These are phyloP conservation scores for Tyria jacobaeae DNA, from an alignment of 2,888 invertebrate species.

Conservation along the genomic window DNA sequence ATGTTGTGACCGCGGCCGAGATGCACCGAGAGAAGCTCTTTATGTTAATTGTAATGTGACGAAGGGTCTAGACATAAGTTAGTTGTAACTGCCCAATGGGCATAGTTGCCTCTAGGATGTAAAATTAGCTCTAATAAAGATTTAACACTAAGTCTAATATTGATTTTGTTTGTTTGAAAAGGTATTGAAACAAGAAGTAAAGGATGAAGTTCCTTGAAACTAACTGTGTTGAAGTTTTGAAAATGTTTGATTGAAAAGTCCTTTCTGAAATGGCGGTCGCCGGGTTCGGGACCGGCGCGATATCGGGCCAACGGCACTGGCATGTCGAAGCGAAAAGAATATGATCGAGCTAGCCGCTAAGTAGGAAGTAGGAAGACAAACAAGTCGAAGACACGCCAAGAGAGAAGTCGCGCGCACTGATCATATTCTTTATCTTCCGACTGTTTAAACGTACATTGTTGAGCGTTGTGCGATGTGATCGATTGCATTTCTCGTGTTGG, in stretches of 20 bases:
- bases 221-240: constrained; percentile 86
- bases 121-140: constrained; percentile 82
- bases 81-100: constrained; percentile 73
- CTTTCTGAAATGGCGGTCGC: constrained; percentile 79
- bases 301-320: constrained; percentile 68
- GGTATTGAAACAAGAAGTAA: constrained; percentile 94
- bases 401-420: constrained; percentile 72
- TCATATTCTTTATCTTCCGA: constrained; percentile 79
- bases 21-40: constrained; percentile 49
- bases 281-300: constrained; percentile 72
- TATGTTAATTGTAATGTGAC: constrained; percentile 53
- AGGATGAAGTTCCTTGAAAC: constrained; percentile 90
- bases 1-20: constrained; percentile 24
- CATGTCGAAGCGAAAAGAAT: constrained; percentile 81
- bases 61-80: constrained; percentile 75
- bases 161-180: constrained; percentile 93
- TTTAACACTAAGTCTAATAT: constrained; percentile 87
- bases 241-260: constrained; percentile 84
- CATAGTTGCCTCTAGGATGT: constrained; percentile 78
- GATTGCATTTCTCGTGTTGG: constrained; percentile 67
- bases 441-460: constrained; percentile 49
- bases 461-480: constrained; percentile 63
- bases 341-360: constrained; percentile 74
- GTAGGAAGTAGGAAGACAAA: constrained; percentile 71
- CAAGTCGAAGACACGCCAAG: constrained; percentile 70